phyloP scores from a whole-genome alignment of 64 coral and sea anemone species.

The Actinia equina region DNA sequence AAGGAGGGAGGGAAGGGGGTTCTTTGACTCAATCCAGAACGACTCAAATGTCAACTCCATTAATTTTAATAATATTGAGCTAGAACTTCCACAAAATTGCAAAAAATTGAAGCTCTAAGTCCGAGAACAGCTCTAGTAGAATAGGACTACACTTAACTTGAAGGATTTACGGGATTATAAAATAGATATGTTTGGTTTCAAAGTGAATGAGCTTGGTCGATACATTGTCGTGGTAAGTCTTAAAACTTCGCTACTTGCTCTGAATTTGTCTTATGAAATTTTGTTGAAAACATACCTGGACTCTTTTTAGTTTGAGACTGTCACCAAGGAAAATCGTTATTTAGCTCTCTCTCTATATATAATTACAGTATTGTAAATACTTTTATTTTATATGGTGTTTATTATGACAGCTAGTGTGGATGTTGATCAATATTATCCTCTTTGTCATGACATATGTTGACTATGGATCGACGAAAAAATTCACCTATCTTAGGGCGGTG shows the following conservation, averaged over 20 bases:
- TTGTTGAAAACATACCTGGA: not conserved
- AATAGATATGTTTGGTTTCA: not conserved
- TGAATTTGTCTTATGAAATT: not conserved
- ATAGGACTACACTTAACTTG: not conserved
- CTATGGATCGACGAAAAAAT: constrained; percentile 76
- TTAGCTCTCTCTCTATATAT: not conserved
- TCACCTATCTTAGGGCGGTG: constrained; percentile 64
- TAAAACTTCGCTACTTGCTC: not conserved
- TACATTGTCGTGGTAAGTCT: constrained; percentile 26
- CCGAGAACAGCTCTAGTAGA: not conserved
- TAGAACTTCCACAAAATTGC: not conserved
- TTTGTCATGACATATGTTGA: constrained; percentile 71
- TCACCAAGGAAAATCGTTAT: not conserved
- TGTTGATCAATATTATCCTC: constrained; percentile 57
- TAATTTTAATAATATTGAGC: not conserved
- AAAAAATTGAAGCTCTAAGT: not conserved
- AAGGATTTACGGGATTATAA: not conserved
- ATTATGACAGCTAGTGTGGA: constrained; percentile 65
- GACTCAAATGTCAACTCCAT: not conserved
- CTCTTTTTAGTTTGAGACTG: not conserved
- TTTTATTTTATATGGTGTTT: not conserved
- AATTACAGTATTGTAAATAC: not conserved
- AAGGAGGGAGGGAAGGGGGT: not conserved
- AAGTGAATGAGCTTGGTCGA: constrained; percentile 15
- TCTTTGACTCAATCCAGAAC: not conserved